Evolutionary conservation across 2,888 invertebrate genomes (phyloP).

Genomic region (Sphinx pinastri): DNA sequence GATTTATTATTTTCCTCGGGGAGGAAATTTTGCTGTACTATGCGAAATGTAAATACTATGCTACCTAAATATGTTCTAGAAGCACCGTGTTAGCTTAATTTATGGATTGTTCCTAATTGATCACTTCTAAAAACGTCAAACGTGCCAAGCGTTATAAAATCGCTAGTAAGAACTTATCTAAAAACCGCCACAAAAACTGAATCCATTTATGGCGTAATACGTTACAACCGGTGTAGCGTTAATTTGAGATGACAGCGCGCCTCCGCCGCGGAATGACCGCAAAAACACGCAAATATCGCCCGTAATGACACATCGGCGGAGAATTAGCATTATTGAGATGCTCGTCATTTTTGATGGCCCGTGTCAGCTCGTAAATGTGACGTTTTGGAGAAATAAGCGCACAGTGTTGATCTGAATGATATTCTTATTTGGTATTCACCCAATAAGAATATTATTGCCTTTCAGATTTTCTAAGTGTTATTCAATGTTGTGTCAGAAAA

Average conservation of each 20-base stretch:
- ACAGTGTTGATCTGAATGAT: too few relatives aligned
- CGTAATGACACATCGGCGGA: slow-evolving; percentile 38
- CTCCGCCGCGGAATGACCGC: background rate
- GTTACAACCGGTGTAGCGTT: slow-evolving; percentile 8
- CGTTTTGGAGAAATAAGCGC: slow-evolving; percentile 13
- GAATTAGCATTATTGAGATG: slow-evolving; percentile 38
- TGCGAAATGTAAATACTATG: too few relatives aligned
- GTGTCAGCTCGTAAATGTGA: slow-evolving; percentile 29
- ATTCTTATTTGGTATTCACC: too few relatives aligned
- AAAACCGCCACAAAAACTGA: slow-evolving; percentile 8
- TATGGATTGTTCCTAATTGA: too few relatives aligned
- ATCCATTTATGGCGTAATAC: background rate
- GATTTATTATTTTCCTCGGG: too few relatives aligned
- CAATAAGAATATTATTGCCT: too few relatives aligned
- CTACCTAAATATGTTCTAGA: too few relatives aligned
- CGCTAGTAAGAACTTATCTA: background rate
- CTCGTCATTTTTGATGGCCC: slow-evolving; percentile 34
- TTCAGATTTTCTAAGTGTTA: too few relatives aligned
- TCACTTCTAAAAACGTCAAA: too few relatives aligned
- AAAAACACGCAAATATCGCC: slow-evolving; percentile 4
- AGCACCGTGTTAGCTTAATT: too few relatives aligned
- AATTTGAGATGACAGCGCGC: slow-evolving; percentile 17
- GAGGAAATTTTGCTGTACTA: too few relatives aligned
- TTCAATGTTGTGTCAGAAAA: too few relatives aligned
- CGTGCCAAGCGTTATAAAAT: background rate